Conservation (phyloP, 2,797 vertebrate species). For the Alectoris magna region DNA sequence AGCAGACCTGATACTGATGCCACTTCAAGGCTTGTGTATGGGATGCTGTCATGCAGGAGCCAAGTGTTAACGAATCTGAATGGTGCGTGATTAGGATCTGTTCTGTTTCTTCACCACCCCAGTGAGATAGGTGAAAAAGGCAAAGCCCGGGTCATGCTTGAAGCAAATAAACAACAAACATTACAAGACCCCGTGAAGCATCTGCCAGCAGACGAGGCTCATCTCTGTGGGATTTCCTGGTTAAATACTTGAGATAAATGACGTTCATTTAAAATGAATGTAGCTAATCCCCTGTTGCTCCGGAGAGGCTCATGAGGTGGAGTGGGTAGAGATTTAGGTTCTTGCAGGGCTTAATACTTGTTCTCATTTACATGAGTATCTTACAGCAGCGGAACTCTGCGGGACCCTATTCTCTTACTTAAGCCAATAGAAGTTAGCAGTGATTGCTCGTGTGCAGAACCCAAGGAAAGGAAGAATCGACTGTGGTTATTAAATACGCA, state of each 20-base stretch:
- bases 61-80: too few species aligned
- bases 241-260: conserved; percentile 40
- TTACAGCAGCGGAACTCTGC: neutral
- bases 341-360: conserved; percentile 42
- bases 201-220: neutral
- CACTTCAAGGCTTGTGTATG: neutral
- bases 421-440: conserved; percentile 21
- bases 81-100: neutral
- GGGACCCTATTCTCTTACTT: conserved; percentile 13
- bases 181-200: neutral
- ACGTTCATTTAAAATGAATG: neutral
- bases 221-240: conserved; percentile 17
- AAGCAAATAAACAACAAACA: neutral
- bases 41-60: neutral
- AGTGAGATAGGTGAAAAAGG: neutral
- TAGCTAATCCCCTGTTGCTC: conserved; percentile 50
- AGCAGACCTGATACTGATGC: neutral
- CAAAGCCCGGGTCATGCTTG: neutral
- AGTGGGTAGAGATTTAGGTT: conserved; percentile 46
- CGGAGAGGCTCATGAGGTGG: neutral
- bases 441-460: neutral
- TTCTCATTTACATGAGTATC: conserved; percentile 36
- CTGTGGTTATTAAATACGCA: neutral
- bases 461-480: neutral
- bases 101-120: too few species aligned